Base-by-base conservation (phyloP, 2,888 invertebrate genomes). In the Orthosia incerta region DNA sequence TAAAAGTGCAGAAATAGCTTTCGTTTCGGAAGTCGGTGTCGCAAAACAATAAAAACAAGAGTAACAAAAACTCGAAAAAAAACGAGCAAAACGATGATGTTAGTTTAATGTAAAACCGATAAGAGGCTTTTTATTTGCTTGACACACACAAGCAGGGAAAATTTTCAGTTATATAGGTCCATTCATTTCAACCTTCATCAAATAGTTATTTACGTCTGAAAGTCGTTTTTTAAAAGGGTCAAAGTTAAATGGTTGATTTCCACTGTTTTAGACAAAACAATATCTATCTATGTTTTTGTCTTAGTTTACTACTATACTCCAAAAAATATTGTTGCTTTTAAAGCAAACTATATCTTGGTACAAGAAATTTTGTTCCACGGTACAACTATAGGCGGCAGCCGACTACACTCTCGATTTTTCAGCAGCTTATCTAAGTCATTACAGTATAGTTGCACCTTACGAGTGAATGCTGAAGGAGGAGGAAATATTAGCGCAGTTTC, bases 401-500 rank as follows among this genome's bases (percentile, higher is more conserved):
- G 46, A 26, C 15, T 39, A 70, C 18, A 48, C 53, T 67, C 50
- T 71, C 62, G 53, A 78, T 86, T 86, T 81, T 73, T 74, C 50
- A 72, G 20, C 7, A 55, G 11, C 31, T 71, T 71, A 66, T 73
- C 70, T 78, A 59, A 74, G 76, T 73, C 75, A 73, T 79, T 81
- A 74, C 51, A 61, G 71, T 70, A 62, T 77, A 73, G 79, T 83
- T 84, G 80, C 77, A 79, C 63, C 77, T 74, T 77, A 59, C 76
- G 57, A 76, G 76, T 77, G 71, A 79, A 80, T 82, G 72, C 82
- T 86, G 86, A 78, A 83, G 80, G 88, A 88, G 91, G 88, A 88
- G 91, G 89, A 92, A 92, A 91, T 92, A 92, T 91, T 88, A 90
- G 88, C 87, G 85, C 90, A 89, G 91, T 92, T 93, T 90, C 90